These are phyloP conservation scores for Sycophila sp. DNA, from an alignment of 1,140 invertebrate species.

Conservation along the genomic window DNA sequence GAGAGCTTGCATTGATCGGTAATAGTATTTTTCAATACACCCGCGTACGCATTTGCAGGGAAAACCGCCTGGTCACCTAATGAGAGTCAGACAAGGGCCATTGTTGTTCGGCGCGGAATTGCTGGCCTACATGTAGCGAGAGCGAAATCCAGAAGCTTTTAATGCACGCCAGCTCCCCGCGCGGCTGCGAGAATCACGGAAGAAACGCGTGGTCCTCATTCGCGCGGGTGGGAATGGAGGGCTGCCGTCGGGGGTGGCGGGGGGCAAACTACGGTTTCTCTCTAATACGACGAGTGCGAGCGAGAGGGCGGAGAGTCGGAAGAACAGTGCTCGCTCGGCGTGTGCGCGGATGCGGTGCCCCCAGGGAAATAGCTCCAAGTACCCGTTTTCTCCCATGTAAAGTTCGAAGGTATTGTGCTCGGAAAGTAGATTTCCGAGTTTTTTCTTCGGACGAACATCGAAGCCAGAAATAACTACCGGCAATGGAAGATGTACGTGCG, in stretches of 20 bases:
- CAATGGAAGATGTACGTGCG: slow-evolving; percentile 7
- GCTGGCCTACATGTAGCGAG: neutral
- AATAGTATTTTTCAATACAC: too few species aligned
- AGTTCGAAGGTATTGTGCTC: slow-evolving; percentile 37
- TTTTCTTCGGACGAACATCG: slow-evolving; percentile 16
- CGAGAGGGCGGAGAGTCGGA: slow-evolving; percentile 36
- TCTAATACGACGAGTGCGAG: neutral
- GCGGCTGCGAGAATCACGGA: slow-evolving; percentile 1
- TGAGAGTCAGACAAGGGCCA: neutral
- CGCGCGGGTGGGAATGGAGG: too few species aligned
- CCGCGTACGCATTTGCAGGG: neutral
- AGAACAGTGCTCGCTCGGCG: neutral
- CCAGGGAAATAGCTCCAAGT: slow-evolving; percentile 36
- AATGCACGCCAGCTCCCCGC: neutral
- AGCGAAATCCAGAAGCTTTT: slow-evolving; percentile 4
- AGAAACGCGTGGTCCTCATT: neutral
- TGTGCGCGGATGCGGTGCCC: neutral
- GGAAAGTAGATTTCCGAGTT: slow-evolving; percentile 37
- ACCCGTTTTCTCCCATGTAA: slow-evolving; percentile 30
- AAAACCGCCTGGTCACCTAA: neutral
- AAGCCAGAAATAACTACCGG: slow-evolving; percentile 12
- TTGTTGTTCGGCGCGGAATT: slow-evolving; percentile 11
- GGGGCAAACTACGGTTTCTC: slow-evolving; percentile 1
- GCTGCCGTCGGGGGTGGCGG: too few species aligned
- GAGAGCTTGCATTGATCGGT: too few species aligned